Percentiles rank a stretch among this genome's conserved stretches.
Conservation (phyloP, 2,113 vertebrate genomes). For the Cyprinodon tularosa region DNA sequence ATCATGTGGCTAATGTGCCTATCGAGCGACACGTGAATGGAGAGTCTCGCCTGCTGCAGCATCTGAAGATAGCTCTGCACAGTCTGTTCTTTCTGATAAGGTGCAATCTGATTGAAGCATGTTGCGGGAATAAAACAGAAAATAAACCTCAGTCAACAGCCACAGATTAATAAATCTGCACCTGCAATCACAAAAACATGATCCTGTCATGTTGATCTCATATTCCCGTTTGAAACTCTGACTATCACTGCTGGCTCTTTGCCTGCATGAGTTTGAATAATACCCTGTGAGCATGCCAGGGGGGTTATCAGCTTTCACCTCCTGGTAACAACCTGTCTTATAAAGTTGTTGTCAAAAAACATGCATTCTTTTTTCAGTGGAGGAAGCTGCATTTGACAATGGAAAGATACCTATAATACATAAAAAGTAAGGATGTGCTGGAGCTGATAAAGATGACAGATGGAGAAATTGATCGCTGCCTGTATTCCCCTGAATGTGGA, state of each 20-base stretch:
- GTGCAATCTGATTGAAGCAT: slow-evolving; percentile 69
- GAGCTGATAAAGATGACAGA: slow-evolving; percentile 69
- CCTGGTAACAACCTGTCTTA: slow-evolving; percentile 63
- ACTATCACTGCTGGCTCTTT: slow-evolving; percentile 44
- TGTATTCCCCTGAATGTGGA: slow-evolving; percentile 49
- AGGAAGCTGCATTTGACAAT: slow-evolving; percentile 61
- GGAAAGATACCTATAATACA: slow-evolving; percentile 59
- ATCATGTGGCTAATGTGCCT: slow-evolving; percentile 72
- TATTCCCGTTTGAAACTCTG: slow-evolving; percentile 47
- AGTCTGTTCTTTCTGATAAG: slow-evolving; percentile 76
- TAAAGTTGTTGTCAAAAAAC: slow-evolving; percentile 64
- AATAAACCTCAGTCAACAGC: slow-evolving; percentile 66
- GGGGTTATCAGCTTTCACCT: slow-evolving; percentile 75
- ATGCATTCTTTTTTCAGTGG: not conserved
- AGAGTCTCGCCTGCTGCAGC: slow-evolving; percentile 62
- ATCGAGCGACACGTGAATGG: slow-evolving; percentile 56
- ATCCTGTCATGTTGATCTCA: slow-evolving; percentile 54
- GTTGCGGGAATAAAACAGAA: slow-evolving; percentile 64
- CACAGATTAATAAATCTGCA: slow-evolving; percentile 63
- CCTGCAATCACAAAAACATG: slow-evolving; percentile 44
- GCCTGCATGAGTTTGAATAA: slow-evolving; percentile 70
- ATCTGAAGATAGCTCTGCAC: slow-evolving; percentile 60
- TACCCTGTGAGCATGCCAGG: slow-evolving; percentile 54
- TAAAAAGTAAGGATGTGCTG: slow-evolving; percentile 66
- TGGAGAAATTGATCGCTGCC: slow-evolving; percentile 69